A percentile compares a stretch with the other conserved stretches of the same genome.
These are phyloP conservation scores for Periplaneta americana DNA, from an alignment of 1,140 invertebrate genomes.

Conservation along the genomic window DNA sequence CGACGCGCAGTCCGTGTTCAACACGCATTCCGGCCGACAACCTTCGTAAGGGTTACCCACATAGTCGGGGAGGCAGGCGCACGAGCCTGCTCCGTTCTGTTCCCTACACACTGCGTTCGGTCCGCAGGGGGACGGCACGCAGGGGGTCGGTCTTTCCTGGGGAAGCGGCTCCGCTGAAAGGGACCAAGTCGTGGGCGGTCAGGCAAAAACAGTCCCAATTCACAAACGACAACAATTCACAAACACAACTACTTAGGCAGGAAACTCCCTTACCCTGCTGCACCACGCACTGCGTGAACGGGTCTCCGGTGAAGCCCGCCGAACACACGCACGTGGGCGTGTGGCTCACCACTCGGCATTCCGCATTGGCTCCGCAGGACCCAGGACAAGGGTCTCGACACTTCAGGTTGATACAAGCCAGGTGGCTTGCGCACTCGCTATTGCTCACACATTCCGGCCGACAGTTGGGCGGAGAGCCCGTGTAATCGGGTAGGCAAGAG, in stretches of 20 bases:
- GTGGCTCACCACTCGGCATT: conserved; percentile 36
- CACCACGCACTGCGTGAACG: conserved; percentile 25
- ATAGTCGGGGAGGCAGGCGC: conserved; percentile 57
- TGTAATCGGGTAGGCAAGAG: conserved; percentile 30
- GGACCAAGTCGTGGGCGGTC: conserved; percentile 11
- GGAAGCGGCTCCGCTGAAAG: conserved; percentile 11
- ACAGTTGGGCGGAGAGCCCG: conserved; percentile 30
- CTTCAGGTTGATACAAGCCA: conserved; percentile 30
- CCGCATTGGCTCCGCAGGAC: conserved; percentile 36
- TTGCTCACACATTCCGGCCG: conserved; percentile 31
- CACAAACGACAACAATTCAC: neutral
- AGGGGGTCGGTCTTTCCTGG: conserved; percentile 38
- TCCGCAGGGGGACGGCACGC: conserved; percentile 63
- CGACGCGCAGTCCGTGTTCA: conserved; percentile 55
- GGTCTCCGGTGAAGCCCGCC: conserved; percentile 38
- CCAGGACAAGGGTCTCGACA: conserved; percentile 35
- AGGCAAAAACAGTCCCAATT: conserved; percentile 3
- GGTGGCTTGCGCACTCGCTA: conserved; percentile 28
- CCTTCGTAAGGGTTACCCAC: conserved; percentile 56
- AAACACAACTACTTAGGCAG: neutral
- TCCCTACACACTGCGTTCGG: conserved; percentile 63
- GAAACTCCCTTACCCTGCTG: neutral
- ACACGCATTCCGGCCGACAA: conserved; percentile 53
- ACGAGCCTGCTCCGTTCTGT: conserved; percentile 57
- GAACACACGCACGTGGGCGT: conserved; percentile 36